Percentiles rank a stretch among this genome's conserved stretches.
phyloP scores from a whole-genome alignment of 2,113 vertebrate genomes.

The Salvator merianae region DNA sequence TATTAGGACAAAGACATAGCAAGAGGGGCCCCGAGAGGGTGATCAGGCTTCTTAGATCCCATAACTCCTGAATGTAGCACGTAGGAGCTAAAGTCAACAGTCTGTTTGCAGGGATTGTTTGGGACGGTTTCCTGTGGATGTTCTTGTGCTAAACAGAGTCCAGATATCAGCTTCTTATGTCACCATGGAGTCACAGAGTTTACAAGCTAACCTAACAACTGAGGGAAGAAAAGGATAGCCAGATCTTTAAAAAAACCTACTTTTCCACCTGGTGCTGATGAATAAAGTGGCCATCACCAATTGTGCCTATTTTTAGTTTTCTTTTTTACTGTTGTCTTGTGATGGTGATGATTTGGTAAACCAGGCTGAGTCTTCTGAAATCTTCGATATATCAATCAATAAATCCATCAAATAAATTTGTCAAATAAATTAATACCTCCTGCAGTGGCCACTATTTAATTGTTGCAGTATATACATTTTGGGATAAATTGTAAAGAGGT shows the following conservation, averaged over 20 bases:
- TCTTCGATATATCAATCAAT: too few relatives aligned
- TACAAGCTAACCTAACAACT: background rate
- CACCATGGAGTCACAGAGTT: background rate
- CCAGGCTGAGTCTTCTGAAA: too few relatives aligned
- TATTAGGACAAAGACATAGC: constrained; percentile 40
- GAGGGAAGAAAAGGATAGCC: background rate
- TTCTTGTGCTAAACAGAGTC: background rate
- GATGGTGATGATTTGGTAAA: too few relatives aligned
- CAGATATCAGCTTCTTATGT: background rate
- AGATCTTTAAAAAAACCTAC: background rate
- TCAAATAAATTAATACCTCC: background rate
- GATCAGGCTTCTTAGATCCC: constrained; percentile 22
- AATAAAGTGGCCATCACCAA: too few relatives aligned
- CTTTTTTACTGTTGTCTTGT: too few relatives aligned
- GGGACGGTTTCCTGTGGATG: background rate
- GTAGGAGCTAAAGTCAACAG: constrained; percentile 31
- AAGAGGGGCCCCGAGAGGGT: constrained; percentile 31
- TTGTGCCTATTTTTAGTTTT: too few relatives aligned
- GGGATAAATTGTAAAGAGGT: background rate
- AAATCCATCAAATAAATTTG: too few relatives aligned
- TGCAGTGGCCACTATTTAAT: too few relatives aligned
- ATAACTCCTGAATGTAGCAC: constrained; percentile 32
- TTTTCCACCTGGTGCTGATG: too few relatives aligned
- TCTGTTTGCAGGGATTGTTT: rapidly evolving
- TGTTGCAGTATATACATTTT: background rate